Evolutionary conservation across 2,113 vertebrate species (phyloP), one percentile per base, ranked within the genome.

Genomic region (Alethe diademata): DNA sequence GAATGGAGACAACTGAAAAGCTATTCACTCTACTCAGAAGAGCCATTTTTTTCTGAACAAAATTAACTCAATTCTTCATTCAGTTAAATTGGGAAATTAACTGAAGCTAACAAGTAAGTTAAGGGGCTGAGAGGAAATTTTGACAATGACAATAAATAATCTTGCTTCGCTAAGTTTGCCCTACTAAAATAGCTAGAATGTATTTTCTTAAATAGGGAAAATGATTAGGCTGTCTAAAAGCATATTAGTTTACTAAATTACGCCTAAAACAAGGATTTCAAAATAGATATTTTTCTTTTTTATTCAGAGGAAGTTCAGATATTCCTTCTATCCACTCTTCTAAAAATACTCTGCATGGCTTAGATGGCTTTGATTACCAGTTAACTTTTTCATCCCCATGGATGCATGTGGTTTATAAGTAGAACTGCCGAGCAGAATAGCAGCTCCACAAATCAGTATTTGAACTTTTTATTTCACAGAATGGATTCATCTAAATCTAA

Each of bases 1-100:
- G n/a, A 61, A 73, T 10, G 14, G 58, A 94, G 38, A 73, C 29
- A 48, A 94, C 16, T 86, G 51, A 67, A 78, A 89, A 61, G 29
- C 36, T 84, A 81, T 53, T 80, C 36, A 54, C 33, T 89, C 40
- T 40, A 40, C 22, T 78, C n/a, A 82, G 57, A 91, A 92, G 8
- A 84, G 26, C 8, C 13, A 16, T 67, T 82, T 92, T 93, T 91
- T 86, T 50, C 50, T 70, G 26, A 88, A 78, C 31, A 56, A 91
- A 91, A 95, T 84, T 31, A 91, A 81, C 40, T 75, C 24, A 88
- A 57, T 92, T 95, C 36, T 94, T 93, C 75, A 86, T 90, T 86
- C 62, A 86, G 36, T 73, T 94, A 76, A 93, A 92, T 22, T 8
- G 6, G 33, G 71, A 90, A 96, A 96, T 89, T 92, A 93, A 96